Evolutionary conservation across 1,140 invertebrate genomes (phyloP).

Genomic region (Ectropis grisescens): DNA sequence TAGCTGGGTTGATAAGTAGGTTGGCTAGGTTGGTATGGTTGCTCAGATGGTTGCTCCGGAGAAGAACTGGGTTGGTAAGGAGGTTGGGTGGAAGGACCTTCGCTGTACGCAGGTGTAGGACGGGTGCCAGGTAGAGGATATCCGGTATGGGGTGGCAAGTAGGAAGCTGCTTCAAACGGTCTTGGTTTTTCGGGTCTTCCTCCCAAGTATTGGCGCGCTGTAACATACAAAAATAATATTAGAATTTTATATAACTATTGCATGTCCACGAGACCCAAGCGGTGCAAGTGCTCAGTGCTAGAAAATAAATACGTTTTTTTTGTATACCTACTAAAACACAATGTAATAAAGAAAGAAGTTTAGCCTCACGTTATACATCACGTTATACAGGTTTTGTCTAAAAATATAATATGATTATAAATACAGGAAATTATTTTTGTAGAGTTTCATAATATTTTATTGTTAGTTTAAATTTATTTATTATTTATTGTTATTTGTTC

Average conservation of each 20-base stretch:
- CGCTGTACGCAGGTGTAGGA: constrained; percentile 55
- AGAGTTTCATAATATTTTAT: too few relatives aligned
- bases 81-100: constrained; percentile 39
- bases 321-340: too few relatives aligned
- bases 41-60: constrained; percentile 13
- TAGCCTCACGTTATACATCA: too few relatives aligned
- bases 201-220: constrained; percentile 75
- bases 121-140: constrained; percentile 57
- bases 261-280: background rate
- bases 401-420: too few relatives aligned
- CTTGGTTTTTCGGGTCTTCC: constrained; percentile 76
- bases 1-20: constrained; percentile 16
- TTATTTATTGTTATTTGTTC: background rate
- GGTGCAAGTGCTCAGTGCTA: constrained; percentile 7
- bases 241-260: background rate
- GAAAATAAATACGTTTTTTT: too few relatives aligned
- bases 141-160: constrained; percentile 46
- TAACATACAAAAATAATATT: constrained; percentile 29
- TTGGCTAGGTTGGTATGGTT: constrained; percentile 21
- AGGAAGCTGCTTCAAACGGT: constrained; percentile 73
- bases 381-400: too few relatives aligned
- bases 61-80: constrained; percentile 11
- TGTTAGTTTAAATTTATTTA: too few relatives aligned
- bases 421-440: too few relatives aligned
- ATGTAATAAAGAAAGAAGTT: too few relatives aligned